phyloP scores from a whole-genome alignment of 2,113 vertebrate genomes.

The Pomatorhinus ruficollis region DNA sequence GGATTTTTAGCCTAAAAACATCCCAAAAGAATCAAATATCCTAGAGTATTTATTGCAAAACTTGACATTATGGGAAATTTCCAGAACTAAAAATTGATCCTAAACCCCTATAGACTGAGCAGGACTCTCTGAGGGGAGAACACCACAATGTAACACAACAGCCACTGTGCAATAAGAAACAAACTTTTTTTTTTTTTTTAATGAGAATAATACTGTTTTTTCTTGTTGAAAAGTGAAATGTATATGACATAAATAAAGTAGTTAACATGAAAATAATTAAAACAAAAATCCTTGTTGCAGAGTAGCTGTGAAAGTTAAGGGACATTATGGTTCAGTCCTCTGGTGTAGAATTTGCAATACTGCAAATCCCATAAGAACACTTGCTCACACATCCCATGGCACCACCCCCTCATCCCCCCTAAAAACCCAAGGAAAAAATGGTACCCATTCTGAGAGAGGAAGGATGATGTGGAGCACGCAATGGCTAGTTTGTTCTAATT shows the following conservation, averaged over 20 bases:
- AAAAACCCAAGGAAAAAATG: accelerated
- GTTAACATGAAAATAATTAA: neutral
- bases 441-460: neutral
- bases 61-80: neutral
- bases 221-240: neutral
- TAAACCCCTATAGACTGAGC: neutral
- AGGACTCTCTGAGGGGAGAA: neutral
- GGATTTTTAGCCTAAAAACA: neutral
- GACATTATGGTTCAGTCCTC: neutral
- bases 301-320: neutral
- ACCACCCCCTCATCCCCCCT: neutral
- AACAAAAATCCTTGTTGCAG: neutral
- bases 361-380: neutral
- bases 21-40: neutral
- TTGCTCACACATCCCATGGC: neutral
- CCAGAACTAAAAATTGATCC: neutral
- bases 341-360: neutral
- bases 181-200: neutral
- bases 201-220: neutral
- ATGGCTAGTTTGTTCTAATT: neutral
- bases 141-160: neutral
- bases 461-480: neutral
- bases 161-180: neutral
- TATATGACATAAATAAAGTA: neutral
- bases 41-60: neutral